These are phyloP conservation scores for Sebastes hubbsi DNA, from an alignment of 2,797 vertebrate genomes.

Conservation along the genomic window DNA sequence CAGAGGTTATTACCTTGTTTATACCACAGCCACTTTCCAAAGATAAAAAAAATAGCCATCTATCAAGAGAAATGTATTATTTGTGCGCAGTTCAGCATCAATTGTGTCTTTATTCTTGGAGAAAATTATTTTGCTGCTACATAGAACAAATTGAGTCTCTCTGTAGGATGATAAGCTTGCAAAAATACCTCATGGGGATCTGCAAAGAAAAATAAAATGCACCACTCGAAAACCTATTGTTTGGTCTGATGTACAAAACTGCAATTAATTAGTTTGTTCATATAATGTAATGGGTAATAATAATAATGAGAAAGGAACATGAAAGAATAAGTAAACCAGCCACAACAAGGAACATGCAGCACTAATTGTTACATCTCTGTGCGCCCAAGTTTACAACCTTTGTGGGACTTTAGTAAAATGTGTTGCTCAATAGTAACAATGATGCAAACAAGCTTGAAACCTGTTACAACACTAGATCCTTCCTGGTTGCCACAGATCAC, in stretches of 20 bases:
- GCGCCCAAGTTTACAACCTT: not conserved
- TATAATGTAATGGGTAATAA: not conserved
- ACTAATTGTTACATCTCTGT: not conserved
- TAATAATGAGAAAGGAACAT: not conserved
- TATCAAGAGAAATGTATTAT: conserved; percentile 12
- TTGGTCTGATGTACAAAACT: not conserved
- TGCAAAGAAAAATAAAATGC: not conserved
- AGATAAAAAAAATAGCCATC: conserved; percentile 5
- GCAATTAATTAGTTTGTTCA: not conserved
- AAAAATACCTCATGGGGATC: not conserved
- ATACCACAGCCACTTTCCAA: conserved; percentile 22
- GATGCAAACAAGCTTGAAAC: not conserved
- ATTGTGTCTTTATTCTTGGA: not conserved
- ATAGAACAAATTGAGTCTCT: not conserved
- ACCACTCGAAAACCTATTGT: not conserved
- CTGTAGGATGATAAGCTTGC: not conserved
- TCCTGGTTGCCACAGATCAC: not conserved
- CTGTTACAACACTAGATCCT: not conserved
- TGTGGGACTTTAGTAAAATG: not conserved
- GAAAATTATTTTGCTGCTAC: not conserved
- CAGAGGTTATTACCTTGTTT: conserved; percentile 46
- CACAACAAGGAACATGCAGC: not conserved
- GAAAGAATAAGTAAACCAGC: not conserved
- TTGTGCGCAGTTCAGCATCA: not conserved
- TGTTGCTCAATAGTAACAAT: not conserved